Conservation (phyloP, 2,113 vertebrate species). For the Suncus etruscus region DNA sequence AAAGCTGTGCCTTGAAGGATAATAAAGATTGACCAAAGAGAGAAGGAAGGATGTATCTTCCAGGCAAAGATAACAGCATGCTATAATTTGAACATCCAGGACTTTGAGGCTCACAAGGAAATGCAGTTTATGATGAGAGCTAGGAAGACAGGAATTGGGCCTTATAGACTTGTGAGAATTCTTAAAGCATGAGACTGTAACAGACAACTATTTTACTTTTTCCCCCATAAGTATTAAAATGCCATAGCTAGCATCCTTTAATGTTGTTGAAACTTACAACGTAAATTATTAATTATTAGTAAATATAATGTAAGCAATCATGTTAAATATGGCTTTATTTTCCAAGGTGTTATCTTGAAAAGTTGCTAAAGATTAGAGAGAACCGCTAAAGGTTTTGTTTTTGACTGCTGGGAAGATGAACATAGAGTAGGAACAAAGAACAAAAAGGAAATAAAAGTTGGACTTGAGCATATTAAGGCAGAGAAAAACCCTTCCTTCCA, state of each 20-base stretch:
- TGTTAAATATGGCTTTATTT: background rate
- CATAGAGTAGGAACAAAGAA: background rate
- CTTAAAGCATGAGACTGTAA: background rate
- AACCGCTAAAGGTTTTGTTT: background rate
- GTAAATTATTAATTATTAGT: background rate
- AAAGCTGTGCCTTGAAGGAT: background rate
- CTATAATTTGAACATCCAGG: accelerated
- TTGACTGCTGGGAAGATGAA: background rate
- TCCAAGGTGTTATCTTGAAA: background rate
- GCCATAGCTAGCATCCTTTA: background rate
- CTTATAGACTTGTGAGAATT: background rate
- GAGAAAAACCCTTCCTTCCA: background rate
- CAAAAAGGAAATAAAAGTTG: background rate
- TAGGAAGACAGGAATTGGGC: background rate
- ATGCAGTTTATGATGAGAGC: background rate
- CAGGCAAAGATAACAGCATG: background rate
- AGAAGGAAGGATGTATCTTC: background rate
- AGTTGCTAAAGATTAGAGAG: background rate
- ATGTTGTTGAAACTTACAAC: background rate
- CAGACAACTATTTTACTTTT: background rate
- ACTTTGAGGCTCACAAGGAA: background rate
- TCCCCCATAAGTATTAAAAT: background rate
- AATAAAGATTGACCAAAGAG: background rate
- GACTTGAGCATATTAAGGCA: background rate
- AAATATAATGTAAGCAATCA: background rate